Percentiles rank a stretch among this genome's conserved stretches.
Evolutionary conservation across 2,797 vertebrate genomes (phyloP).

Genomic region (Hemitrygon akajei): DNA sequence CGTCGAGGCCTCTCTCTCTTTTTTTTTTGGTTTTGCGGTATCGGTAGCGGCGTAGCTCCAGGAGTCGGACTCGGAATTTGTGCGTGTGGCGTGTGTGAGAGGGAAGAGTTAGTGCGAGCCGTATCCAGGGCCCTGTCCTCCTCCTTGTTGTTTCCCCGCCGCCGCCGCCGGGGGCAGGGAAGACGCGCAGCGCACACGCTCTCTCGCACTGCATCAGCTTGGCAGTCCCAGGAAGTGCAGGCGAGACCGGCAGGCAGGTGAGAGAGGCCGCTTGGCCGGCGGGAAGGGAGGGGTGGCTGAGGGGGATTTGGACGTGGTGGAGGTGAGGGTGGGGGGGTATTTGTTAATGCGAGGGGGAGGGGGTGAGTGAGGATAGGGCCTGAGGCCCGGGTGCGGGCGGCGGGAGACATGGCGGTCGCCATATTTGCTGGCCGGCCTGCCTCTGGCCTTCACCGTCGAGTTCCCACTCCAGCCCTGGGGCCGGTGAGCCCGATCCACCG

Average conservation of each 20-base stretch:
- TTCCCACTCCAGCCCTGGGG: background rate
- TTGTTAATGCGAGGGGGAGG: constrained; percentile 14
- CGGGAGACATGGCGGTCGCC: constrained; percentile 55
- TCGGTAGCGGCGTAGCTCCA: too few species aligned
- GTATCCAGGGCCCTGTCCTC: background rate
- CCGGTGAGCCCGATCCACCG: too few species aligned
- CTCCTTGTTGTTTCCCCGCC: background rate
- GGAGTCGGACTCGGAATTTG: background rate
- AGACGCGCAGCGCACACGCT: too few species aligned
- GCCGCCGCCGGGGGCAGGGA: background rate
- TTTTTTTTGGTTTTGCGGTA: too few species aligned
- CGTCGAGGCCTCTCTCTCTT: background rate
- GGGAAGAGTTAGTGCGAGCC: background rate
- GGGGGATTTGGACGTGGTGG: too few species aligned
- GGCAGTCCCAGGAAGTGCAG: background rate
- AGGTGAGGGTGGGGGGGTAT: too few species aligned
- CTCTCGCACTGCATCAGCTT: background rate
- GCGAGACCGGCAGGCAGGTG: background rate
- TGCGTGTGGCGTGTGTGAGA: background rate
- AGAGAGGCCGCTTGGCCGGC: background rate
- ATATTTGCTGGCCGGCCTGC: constrained; percentile 48
- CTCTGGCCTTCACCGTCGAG: background rate
- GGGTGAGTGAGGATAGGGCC: constrained; percentile 42
- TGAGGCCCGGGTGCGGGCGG: constrained; percentile 34
- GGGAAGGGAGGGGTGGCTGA: too few species aligned